Base-by-base conservation (phyloP, 2,797 vertebrate species). In the Acanthurus leucopareius region DNA sequence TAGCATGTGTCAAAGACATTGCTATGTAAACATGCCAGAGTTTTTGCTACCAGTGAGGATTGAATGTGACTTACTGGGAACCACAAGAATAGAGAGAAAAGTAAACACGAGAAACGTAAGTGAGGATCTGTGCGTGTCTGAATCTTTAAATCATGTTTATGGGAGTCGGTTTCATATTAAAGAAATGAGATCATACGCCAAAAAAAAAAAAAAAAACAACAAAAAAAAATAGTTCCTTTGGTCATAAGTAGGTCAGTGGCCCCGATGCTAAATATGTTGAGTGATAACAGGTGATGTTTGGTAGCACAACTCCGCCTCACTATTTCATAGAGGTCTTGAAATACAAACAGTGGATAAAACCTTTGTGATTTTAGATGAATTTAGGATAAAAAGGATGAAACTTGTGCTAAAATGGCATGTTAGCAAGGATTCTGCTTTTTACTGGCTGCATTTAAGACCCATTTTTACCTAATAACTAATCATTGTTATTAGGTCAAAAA, bases 1-100 rank as follows among this genome's bases (percentile, higher is more conserved):
- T 86, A 75, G 86, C 84, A 85, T 82, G 91, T 89, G 89, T 89
- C 75, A 53, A 91, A 88, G 89, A 88, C 88, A 65, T 65, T 71
- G 83, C 85, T 87, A 58, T 89, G 88, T 88, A 91, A 92, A 92
- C 78, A 91, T 89, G 91, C 69, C 89, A 90, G 25, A 62, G 78
- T n/a, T 54, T 77, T 47, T 73, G 80, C 80, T 88, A 88, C 88
- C 82, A 69, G 72, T 40, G 54, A 87, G 47, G 35, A 47, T 49
- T 83, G 63, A 15, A 66, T 61, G 61, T 74, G 69, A 82, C 63
- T 87, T 61, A n/a, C 47, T 47, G 59, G 54, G 69, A 84, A 66
- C 72, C 74, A 60, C 48, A 54, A 86, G 77, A 89, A 82, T 44
- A 75, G 28, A 58, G 60, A 11, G 20, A 8, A 68, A 62, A 54